These are phyloP conservation scores for Hypomesus transpacificus DNA, from an alignment of 2,113 vertebrate species.

Conservation along the genomic window DNA sequence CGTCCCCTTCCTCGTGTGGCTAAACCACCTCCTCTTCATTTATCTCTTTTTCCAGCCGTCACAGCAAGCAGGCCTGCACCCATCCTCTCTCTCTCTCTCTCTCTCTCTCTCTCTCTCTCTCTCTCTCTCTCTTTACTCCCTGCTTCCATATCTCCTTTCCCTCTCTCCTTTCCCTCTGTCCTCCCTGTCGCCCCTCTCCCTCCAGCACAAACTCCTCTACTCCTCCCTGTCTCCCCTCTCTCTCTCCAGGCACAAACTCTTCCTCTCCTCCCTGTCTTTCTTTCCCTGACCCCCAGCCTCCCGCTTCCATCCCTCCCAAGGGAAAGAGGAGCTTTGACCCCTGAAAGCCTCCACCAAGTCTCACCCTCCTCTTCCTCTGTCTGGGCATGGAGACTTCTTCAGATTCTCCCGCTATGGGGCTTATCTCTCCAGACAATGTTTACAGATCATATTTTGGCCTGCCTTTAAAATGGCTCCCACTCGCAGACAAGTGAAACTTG, in stretches of 20 bases:
- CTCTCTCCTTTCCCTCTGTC: too few relatives aligned
- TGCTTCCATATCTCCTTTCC: too few relatives aligned
- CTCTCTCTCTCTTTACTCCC: too few relatives aligned
- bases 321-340: slow-evolving; percentile 8
- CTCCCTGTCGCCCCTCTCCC: not conserved
- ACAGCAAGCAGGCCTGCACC: slow-evolving; percentile 15
- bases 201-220: not conserved
- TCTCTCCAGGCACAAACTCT: not conserved
- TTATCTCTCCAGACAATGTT: slow-evolving; percentile 18
- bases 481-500: not conserved
- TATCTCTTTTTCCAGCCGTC: slow-evolving; percentile 45
- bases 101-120: not conserved
- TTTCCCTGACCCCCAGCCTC: not conserved
- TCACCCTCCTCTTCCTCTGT: slow-evolving; percentile 5
- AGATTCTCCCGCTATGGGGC: not conserved
- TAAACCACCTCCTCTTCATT: slow-evolving; percentile 38
- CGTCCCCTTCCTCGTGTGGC: slow-evolving; percentile 26
- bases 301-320: not conserved
- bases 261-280: too few relatives aligned
- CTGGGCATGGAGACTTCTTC: slow-evolving; percentile 9
- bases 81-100: slow-evolving; percentile 13
- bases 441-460: slow-evolving; percentile 8
- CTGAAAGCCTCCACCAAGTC: slow-evolving; percentile 4
- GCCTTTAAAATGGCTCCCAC: slow-evolving; percentile 5
- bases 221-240: not conserved